These are phyloP conservation scores for Maniola hyperantus DNA, from an alignment of 2,888 invertebrate species.

Conservation along the genomic window DNA sequence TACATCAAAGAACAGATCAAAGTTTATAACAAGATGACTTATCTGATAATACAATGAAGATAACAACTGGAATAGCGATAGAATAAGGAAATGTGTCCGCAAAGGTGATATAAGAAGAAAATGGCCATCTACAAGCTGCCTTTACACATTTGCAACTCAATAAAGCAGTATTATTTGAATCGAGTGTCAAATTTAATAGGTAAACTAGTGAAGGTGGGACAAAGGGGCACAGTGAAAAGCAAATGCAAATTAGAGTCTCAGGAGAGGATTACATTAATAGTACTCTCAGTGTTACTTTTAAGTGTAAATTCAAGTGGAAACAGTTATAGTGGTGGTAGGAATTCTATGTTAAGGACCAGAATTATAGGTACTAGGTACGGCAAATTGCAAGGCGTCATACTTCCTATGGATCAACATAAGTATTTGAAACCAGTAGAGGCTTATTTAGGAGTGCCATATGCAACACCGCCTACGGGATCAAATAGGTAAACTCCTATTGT, in stretches of 20 bases:
- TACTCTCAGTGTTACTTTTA: constrained; percentile 62
- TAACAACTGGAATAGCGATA: constrained; percentile 37
- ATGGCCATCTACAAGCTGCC: constrained; percentile 76
- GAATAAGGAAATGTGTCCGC: constrained; percentile 70
- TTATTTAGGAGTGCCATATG: constrained; percentile 93
- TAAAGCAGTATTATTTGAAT: constrained; percentile 67
- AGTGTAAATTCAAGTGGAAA: constrained; percentile 66
- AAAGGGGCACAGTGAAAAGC: constrained; percentile 43
- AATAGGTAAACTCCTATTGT: constrained; percentile 82
- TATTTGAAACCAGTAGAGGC: constrained; percentile 90
- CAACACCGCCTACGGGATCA: constrained; percentile 91
- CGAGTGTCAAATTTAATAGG: constrained; percentile 38
- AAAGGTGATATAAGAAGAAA: constrained; percentile 77
- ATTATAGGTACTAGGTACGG: constrained; percentile 93
- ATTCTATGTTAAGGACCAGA: constrained; percentile 89
- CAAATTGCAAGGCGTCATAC: constrained; percentile 90
- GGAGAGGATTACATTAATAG: constrained; percentile 58
- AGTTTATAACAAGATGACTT: constrained; percentile 43
- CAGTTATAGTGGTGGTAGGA: constrained; percentile 73
- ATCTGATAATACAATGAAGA: constrained; percentile 45
- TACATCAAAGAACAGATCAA: constrained; percentile 4
- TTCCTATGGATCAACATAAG: constrained; percentile 90
- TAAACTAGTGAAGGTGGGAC: constrained; percentile 37
- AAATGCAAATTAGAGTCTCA: constrained; percentile 46
- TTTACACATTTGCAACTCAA: constrained; percentile 77